Conservation (phyloP, 2,113 vertebrate genomes). For the Mustelus asterias region DNA sequence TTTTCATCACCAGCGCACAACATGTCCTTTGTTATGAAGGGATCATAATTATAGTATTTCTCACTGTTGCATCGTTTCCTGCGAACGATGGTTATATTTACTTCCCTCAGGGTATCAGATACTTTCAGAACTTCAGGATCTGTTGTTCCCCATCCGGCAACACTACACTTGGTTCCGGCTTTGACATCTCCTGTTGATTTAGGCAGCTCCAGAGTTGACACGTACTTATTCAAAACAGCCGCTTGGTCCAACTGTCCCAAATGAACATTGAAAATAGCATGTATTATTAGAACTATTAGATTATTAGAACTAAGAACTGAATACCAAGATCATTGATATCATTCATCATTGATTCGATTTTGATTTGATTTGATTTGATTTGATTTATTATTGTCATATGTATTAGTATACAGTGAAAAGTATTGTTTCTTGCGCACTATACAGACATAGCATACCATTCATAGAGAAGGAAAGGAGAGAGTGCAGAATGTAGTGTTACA, state of each 20-base stretch:
- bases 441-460: too few relatives aligned
- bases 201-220: background rate
- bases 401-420: too few relatives aligned
- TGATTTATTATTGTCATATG: too few relatives aligned
- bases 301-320: background rate
- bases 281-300: background rate
- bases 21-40: conserved; percentile 19
- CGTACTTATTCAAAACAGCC: conserved; percentile 1
- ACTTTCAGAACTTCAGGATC: background rate
- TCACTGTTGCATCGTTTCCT: conserved; percentile 3
- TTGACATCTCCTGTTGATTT: conserved; percentile 14
- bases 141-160: conserved; percentile 25
- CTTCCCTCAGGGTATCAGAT: conserved; percentile 21
- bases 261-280: background rate
- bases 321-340: background rate
- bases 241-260: background rate
- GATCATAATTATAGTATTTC: background rate
- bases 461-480: too few relatives aligned
- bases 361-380: too few relatives aligned
- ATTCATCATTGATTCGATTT: background rate
- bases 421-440: too few relatives aligned
- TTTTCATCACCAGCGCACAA: conserved; percentile 19
- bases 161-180: conserved; percentile 7
- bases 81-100: background rate
- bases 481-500: too few relatives aligned